Percentiles rank a stretch among this genome's conserved stretches.
Evolutionary conservation across 2,113 vertebrate genomes (phyloP).

Genomic region (Caranx ignobilis): DNA sequence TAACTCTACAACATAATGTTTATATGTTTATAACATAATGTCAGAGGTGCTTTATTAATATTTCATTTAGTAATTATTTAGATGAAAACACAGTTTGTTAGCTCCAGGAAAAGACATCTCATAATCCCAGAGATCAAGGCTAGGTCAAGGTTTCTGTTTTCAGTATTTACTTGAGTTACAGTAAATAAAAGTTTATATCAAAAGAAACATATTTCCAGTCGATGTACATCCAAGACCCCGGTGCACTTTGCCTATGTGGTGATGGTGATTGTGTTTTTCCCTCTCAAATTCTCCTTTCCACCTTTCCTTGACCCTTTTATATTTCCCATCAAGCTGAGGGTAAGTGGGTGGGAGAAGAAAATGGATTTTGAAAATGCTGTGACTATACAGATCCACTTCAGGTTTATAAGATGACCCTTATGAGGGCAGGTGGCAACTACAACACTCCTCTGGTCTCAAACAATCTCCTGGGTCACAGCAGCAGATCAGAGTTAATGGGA

Average conservation of each 20-base stretch:
- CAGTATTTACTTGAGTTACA: background rate
- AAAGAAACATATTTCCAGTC: background rate
- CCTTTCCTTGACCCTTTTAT: background rate
- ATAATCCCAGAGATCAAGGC: too few relatives aligned
- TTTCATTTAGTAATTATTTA: too few relatives aligned
- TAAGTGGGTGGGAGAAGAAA: background rate
- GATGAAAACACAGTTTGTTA: too few relatives aligned
- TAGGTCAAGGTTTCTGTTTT: background rate
- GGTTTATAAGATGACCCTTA: background rate
- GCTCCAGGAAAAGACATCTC: too few relatives aligned
- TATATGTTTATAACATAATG: too few relatives aligned
- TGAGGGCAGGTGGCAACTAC: background rate
- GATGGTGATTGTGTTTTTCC: background rate
- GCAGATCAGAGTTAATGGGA: background rate
- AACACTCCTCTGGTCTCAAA: background rate
- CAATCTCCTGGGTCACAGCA: constrained; percentile 1
- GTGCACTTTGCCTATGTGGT: background rate
- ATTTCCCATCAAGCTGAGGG: background rate
- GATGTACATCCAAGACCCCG: background rate
- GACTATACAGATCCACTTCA: background rate
- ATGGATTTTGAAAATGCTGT: background rate
- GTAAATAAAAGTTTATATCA: background rate
- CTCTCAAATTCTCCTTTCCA: background rate
- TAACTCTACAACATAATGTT: too few relatives aligned
- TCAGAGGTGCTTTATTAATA: background rate